Base-by-base conservation (phyloP, 2,113 vertebrate genomes). In the Pterophyllum scalare region DNA sequence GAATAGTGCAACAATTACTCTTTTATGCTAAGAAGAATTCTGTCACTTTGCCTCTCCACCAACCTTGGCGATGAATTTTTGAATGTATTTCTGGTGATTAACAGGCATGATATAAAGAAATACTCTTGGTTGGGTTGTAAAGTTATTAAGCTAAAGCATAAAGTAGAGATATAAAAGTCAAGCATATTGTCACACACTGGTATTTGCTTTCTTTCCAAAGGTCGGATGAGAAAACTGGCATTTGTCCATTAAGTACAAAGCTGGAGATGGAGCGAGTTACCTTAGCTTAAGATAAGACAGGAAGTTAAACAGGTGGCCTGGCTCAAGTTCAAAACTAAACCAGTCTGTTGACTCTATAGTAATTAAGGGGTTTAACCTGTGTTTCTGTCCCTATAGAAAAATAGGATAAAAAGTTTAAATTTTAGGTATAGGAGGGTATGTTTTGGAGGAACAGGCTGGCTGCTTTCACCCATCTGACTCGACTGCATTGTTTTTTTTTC, bases 1-100 rank as follows among this genome's bases (percentile, higher is more conserved):
- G 26, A 72, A 84, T 72, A 81, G 67, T 67, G 57, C 2, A 11
- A n/a, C 70, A 33, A 80, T 77, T 81, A 75, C 80, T 77, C 24
- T 81, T 64, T 83, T 76, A 70, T 24, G 61, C 3, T 12, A 65
- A 8, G 15, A 20, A 40, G 67, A 67, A 58, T 17, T n/a, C 20
- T 78, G 62, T 72, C 62, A 74, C 52, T 85, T 64, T 76, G 67
- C 22, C 46, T 49, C 22, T 17, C 77, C 65, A 6, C 57, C 0
- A 19, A 70, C 4, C 40, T 17, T 49, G 54, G 26, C 13, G 62
- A 19, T 22, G 14, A 57, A 59, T 64, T 77, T 59, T 28, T 31
- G 2, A 76, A 70, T 72, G 26, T 54, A 38, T 60, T 46, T 64
- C 58, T 54, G 26, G 58, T 60, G 35, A 77, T 77, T 70, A 70